Conservation (phyloP, 2,888 invertebrate genomes). For the Tigriopus californicus region DNA sequence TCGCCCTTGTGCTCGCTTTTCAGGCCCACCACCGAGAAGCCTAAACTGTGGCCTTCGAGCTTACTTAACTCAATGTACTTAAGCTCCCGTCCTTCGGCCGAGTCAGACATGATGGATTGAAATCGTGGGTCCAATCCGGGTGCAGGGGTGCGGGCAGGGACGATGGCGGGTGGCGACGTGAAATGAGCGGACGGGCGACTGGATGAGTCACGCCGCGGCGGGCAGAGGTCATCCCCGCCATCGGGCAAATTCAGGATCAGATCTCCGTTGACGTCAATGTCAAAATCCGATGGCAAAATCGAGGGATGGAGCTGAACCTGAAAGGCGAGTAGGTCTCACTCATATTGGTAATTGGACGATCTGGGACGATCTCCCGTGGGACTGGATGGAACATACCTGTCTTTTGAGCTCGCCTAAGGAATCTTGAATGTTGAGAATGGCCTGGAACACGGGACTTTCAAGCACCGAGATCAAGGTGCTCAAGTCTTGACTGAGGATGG, state of each 20-base stretch:
- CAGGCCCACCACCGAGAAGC: slow-evolving; percentile 45
- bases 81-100: slow-evolving; percentile 39
- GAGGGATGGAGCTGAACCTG: slow-evolving; percentile 78
- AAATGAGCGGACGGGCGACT: no score
- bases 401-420: slow-evolving; percentile 11
- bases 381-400: slow-evolving; percentile 4
- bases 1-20: slow-evolving; percentile 42
- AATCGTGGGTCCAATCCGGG: no score
- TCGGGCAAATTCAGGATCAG: slow-evolving; percentile 44
- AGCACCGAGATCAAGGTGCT: slow-evolving; percentile 56
- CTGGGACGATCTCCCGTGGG: no score
- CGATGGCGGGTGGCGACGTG: no score
- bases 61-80: slow-evolving; percentile 34
- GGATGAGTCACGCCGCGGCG: no score
- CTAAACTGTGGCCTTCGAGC: slow-evolving; percentile 45
- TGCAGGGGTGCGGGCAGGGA: no score
- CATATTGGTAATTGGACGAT: no score
- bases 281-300: slow-evolving; percentile 78
- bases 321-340: slow-evolving; percentile 26
- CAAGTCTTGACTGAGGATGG: slow-evolving; percentile 46
- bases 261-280: slow-evolving; percentile 64
- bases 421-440: slow-evolving; percentile 55
- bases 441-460: slow-evolving; percentile 75
- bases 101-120: no score
- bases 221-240: slow-evolving; percentile 5